Percentiles rank a stretch among this genome's conserved stretches.
Evolutionary conservation across 2,797 vertebrate genomes (phyloP).

Genomic region (Micropoecilia bifurca): DNA sequence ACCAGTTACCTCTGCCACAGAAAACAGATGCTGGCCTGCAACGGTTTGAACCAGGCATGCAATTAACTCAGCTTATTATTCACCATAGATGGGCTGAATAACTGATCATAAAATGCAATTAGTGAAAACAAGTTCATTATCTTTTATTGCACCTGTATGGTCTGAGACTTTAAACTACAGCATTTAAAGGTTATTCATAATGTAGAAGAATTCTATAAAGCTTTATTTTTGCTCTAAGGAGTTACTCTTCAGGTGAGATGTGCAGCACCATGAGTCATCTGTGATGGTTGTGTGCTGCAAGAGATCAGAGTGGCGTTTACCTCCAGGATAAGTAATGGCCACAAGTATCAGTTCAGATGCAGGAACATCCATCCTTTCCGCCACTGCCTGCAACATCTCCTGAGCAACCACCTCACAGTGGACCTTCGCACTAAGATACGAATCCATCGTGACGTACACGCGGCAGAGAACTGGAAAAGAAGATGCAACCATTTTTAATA

Average conservation of each 20-base stretch:
- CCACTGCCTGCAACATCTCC: slow-evolving; percentile 89
- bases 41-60: slow-evolving; percentile 13
- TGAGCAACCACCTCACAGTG: slow-evolving; percentile 83
- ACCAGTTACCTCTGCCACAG: slow-evolving; percentile 37
- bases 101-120: not conserved
- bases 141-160: not conserved
- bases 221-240: not conserved
- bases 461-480: slow-evolving; percentile 88
- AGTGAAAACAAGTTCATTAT: not conserved
- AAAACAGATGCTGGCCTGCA: slow-evolving; percentile 38
- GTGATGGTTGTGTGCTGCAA: not conserved
- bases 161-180: not conserved
- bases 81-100: slow-evolving; percentile 16
- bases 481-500: slow-evolving; percentile 15
- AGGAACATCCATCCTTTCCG: slow-evolving; percentile 89
- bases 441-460: slow-evolving; percentile 91
- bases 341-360: slow-evolving; percentile 89
- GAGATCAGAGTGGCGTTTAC: slow-evolving; percentile 71
- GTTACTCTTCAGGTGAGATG: no score
- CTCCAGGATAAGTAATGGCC: slow-evolving; percentile 87
- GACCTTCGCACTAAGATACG: slow-evolving; percentile 91
- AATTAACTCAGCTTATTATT: slow-evolving; percentile 29
- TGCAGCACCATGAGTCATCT: not conserved
- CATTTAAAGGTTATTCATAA: not conserved
- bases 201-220: not conserved